Evolutionary conservation across 1,140 invertebrate genomes (phyloP), one percentile per base, ranked within the genome.

Genomic region (Zaprionus davidi): DNA sequence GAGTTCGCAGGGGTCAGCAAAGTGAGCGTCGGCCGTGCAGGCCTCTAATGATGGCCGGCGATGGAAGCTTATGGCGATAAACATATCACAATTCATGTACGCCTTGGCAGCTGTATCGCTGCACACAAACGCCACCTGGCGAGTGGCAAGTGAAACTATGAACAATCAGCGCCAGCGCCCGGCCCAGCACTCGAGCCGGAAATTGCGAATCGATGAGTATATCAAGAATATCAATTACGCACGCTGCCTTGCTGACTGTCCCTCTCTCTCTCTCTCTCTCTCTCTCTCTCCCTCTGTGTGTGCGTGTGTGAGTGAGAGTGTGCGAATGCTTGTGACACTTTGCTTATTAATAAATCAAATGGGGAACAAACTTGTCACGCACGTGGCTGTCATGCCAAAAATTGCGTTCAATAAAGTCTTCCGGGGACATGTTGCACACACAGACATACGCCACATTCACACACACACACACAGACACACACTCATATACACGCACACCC

Each of bases 301-400:
- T 28, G 46, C 44, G 26, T 59, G 17, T 56, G 28, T 36, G 53
- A 34, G 62, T 51, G 17, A 44, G 24, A 28, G 15, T 65, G 41
- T 60, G 44, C 26, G 3, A 68, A 24, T 76, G 62, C 46, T 53
- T 69, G 67, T 62, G 70, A 70, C 77, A 81, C 71, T 72, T 70
- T 83, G 74, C 63, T 83, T 87, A 88, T 88, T 83, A 83, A 83
- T 88, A 87, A 88, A 86, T 87, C 78, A 81, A 81, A 81, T 67
- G 72, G 71, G 82, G 67, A 80, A 75, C 79, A 73, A 79, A 82
- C 79, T 88, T 87, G 83, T 86, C 85, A 85, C 65, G 78, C 67
- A 62, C 60, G 63, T 64, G 65, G 44, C 79, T 82, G 76, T 76
- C 80, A 86, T 70, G 79, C 68, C 71, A 82, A 73, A 78, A 78